These are phyloP conservation scores for Drosophila kuntzei DNA, from an alignment of 2,888 invertebrate genomes.

Conservation along the genomic window DNA sequence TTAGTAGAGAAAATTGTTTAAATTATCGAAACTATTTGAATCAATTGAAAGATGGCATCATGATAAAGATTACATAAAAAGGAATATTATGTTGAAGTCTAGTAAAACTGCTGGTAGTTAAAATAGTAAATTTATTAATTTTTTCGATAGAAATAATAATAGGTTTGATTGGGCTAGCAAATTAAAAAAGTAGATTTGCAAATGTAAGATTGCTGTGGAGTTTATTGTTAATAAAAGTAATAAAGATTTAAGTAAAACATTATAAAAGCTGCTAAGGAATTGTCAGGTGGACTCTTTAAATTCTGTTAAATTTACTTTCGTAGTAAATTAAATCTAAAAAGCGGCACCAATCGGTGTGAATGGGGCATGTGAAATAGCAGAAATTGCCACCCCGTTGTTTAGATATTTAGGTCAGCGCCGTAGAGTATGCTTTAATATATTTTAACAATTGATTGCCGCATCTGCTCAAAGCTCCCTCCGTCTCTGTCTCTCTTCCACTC, in stretches of 20 bases:
- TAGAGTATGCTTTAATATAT: conserved; percentile 74
- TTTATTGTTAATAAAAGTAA: background rate
- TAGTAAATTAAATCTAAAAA: background rate
- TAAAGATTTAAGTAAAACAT: background rate
- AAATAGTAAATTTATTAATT: no score
- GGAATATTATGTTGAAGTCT: no score
- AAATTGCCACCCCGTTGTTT: conserved; percentile 62
- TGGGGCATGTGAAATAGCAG: conserved; percentile 10
- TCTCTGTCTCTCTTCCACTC: conserved; percentile 3
- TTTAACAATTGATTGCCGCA: conserved; percentile 56
- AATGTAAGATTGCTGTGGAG: background rate
- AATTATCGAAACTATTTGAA: no score
- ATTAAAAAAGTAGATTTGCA: background rate
- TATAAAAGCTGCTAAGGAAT: no score
- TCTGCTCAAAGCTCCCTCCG: conserved; percentile 33
- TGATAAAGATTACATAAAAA: no score
- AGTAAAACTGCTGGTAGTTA: no score
- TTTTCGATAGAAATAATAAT: background rate
- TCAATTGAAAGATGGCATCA: no score
- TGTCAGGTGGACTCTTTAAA: background rate
- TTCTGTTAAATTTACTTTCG: background rate
- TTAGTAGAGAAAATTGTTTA: no score
- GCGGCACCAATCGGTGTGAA: conserved; percentile 17
- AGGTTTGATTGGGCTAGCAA: background rate
- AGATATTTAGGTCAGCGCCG: conserved; percentile 71